These are phyloP conservation scores for Sympetrum striolatum DNA, from an alignment of 2,888 invertebrate species.

Conservation along the genomic window DNA sequence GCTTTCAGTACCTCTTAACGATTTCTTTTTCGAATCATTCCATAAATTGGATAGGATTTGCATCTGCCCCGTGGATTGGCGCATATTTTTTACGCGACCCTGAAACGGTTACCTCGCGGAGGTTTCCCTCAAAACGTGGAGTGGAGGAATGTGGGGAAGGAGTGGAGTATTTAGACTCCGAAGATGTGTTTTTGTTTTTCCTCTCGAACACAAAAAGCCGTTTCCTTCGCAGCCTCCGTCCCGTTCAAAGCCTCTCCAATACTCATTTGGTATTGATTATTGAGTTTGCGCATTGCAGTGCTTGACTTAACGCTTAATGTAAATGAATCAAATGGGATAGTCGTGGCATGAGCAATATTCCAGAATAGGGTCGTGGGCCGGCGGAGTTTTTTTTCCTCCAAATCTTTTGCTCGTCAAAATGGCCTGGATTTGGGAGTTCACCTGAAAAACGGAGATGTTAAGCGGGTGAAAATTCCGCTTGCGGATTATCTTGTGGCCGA, in stretches of 20 bases:
- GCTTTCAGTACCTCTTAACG: background rate
- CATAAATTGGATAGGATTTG: conserved; percentile 24
- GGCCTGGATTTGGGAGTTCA: background rate
- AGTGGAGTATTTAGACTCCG: background rate
- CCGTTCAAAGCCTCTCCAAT: conserved; percentile 1
- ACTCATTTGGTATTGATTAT: conserved; percentile 39
- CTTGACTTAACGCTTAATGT: conserved; percentile 28
- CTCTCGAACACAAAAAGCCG: background rate
- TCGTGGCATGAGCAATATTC: background rate
- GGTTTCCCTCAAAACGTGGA: background rate
- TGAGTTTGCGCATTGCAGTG: conserved; percentile 42
- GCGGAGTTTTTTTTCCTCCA: background rate
- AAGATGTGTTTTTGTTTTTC: background rate
- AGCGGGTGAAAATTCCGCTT: background rate
- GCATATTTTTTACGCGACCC: background rate
- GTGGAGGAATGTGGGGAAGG: background rate
- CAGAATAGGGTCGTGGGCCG: background rate
- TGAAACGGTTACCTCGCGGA: background rate
- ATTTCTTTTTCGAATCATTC: background rate
- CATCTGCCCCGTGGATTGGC: background rate
- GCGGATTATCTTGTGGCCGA: background rate
- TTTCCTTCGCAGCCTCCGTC: background rate
- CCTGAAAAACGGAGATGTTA: background rate
- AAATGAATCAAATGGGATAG: background rate
- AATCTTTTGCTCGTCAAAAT: background rate